Conservation (phyloP, 1,140 invertebrate genomes). For the Saxidomus purpurata region DNA sequence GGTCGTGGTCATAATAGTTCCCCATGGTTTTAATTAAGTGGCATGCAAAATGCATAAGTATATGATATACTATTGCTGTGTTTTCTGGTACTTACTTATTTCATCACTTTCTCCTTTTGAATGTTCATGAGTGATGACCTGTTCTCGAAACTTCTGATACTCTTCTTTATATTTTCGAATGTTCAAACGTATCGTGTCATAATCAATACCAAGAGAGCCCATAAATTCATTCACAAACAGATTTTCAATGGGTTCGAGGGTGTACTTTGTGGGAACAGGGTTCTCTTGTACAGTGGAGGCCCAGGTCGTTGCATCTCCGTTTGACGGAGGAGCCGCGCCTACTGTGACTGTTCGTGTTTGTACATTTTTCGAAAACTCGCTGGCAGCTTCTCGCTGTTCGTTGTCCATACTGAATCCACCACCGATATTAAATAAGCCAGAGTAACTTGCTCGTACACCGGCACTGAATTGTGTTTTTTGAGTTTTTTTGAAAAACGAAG, state of each 20-base stretch:
- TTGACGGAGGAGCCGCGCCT: slow-evolving; percentile 30
- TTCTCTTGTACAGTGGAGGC: not conserved
- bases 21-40: too few relatives aligned
- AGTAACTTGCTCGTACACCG: slow-evolving; percentile 6
- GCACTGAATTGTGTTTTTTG: not conserved
- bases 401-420: too few relatives aligned
- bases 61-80: too few relatives aligned
- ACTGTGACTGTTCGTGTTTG: slow-evolving; percentile 30
- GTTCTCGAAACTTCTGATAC: not conserved
- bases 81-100: too few relatives aligned
- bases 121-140: too few relatives aligned
- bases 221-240: not conserved
- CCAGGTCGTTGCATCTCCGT: slow-evolving; percentile 45
- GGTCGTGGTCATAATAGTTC: too few relatives aligned
- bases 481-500: not conserved
- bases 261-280: slow-evolving; percentile 29
- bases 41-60: too few relatives aligned
- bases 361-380: not conserved
- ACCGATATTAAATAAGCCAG: slow-evolving; percentile 26
- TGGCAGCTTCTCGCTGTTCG: not conserved
- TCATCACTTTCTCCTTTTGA: too few relatives aligned
- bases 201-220: not conserved
- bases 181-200: not conserved
- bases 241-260: too few relatives aligned
- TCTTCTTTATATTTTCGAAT: not conserved